Percentiles rank a stretch among this genome's conserved stretches.
Evolutionary conservation across 2,113 vertebrate genomes (phyloP).

Genomic region (Grantiella picta): DNA sequence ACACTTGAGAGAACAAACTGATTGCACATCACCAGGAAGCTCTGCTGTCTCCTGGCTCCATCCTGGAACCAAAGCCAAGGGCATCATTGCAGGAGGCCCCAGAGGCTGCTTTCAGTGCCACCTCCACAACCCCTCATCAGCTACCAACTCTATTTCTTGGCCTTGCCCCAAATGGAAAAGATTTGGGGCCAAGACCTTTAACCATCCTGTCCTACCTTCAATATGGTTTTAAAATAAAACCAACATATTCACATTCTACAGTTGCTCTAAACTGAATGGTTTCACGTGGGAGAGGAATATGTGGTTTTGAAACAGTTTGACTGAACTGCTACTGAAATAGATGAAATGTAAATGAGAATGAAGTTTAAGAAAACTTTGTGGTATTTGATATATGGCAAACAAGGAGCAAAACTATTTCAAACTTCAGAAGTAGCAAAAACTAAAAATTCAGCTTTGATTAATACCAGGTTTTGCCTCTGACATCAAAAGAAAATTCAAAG

Average conservation of each 20-base stretch:
- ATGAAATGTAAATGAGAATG: background rate
- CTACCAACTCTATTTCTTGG: background rate
- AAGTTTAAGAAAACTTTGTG: background rate
- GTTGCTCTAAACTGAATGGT: background rate
- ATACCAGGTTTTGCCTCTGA: background rate
- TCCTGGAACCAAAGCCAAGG: fast-evolving
- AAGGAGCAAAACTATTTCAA: background rate
- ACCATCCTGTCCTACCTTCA: background rate
- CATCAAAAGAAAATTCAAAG: background rate
- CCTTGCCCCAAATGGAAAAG: background rate
- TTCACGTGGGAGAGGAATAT: background rate
- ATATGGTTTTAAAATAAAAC: background rate
- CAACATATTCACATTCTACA: background rate
- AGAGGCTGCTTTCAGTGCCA: fast-evolving
- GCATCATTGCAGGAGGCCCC: fast-evolving
- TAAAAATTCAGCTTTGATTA: background rate
- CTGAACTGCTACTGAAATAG: background rate
- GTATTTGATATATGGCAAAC: background rate
- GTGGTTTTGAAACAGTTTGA: background rate
- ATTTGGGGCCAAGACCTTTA: background rate
- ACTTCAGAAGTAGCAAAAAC: background rate
- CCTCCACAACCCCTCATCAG: background rate
- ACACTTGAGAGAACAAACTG: background rate
- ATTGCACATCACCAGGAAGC: background rate
- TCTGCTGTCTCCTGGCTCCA: background rate